Conservation (phyloP, 2,113 vertebrate species). For the Saguinus imperator region DNA sequence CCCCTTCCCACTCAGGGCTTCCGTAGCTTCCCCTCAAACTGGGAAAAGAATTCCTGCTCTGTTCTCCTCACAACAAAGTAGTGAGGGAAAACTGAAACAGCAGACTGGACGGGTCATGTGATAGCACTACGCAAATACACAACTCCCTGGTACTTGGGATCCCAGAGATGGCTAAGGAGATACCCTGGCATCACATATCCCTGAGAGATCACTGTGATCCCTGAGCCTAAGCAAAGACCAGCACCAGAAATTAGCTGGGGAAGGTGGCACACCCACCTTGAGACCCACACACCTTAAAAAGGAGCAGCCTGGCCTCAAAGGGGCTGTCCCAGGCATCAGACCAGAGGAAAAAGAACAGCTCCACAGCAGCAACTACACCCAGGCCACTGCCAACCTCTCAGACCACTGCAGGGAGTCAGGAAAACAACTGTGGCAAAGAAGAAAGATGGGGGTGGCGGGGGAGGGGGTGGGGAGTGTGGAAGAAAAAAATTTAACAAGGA, state of each 20-base stretch:
- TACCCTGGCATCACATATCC: neutral
- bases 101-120: neutral
- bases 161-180: neutral
- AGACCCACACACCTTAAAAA: neutral
- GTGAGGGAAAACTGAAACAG: neutral
- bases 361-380: neutral
- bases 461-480: too few species aligned
- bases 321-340: neutral
- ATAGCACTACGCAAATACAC: neutral
- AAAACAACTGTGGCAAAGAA: neutral
- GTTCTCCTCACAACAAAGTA: constrained; percentile 25
- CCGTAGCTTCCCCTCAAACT: neutral
- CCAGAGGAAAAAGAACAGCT: neutral
- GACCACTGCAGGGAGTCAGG: neutral
- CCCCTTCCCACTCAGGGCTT: neutral
- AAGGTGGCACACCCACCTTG: neutral
- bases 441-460: neutral
- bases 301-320: neutral
- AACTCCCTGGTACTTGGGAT: neutral
- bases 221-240: neutral
- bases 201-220: neutral
- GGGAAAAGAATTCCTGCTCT: neutral
- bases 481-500: neutral
- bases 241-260: neutral
- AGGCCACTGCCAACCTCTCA: neutral